Evolutionary conservation across 2,797 vertebrate genomes (phyloP).

Genomic region (Hyperoplus immaculatus): DNA sequence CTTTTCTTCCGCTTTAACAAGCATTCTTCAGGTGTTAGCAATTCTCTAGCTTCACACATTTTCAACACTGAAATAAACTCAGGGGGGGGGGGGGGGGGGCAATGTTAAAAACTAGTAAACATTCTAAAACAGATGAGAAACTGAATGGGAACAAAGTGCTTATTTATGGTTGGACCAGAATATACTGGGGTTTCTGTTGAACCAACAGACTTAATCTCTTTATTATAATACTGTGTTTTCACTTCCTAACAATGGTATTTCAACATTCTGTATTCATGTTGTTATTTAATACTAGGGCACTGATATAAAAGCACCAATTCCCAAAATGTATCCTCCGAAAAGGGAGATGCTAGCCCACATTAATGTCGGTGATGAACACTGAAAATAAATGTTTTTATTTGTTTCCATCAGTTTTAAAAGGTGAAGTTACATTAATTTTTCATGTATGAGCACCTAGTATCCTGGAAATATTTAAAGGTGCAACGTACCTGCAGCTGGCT

Average conservation of each 20-base stretch:
- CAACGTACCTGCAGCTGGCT: conserved; percentile 81
- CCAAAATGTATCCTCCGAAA: conserved; percentile 15
- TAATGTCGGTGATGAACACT: conserved; percentile 39
- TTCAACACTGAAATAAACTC: conserved; percentile 66
- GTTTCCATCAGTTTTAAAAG: neutral
- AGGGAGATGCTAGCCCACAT: conserved; percentile 8
- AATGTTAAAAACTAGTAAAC: conserved; percentile 50
- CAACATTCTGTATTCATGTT: conserved; percentile 18
- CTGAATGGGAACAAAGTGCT: conserved; percentile 47
- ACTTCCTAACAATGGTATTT: conserved; percentile 26
- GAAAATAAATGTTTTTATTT: neutral
- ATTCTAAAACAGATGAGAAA: conserved; percentile 37
- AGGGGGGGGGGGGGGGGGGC: conserved; percentile 12
- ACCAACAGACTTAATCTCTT: conserved; percentile 41
- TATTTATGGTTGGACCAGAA: conserved; percentile 45
- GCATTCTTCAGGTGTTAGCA: conserved; percentile 47
- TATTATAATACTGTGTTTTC: conserved; percentile 68
- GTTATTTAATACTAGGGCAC: conserved; percentile 37
- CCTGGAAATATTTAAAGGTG: conserved; percentile 63
- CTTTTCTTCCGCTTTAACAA: conserved; percentile 44
- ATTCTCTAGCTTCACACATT: conserved; percentile 54
- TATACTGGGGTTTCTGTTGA: conserved; percentile 26
- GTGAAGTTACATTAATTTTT: conserved; percentile 16
- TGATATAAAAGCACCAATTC: conserved; percentile 21
- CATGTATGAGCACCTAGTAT: conserved; percentile 36